Base-by-base conservation (phyloP, 2,888 invertebrate species). In the Pyrrhosoma nymphula region DNA sequence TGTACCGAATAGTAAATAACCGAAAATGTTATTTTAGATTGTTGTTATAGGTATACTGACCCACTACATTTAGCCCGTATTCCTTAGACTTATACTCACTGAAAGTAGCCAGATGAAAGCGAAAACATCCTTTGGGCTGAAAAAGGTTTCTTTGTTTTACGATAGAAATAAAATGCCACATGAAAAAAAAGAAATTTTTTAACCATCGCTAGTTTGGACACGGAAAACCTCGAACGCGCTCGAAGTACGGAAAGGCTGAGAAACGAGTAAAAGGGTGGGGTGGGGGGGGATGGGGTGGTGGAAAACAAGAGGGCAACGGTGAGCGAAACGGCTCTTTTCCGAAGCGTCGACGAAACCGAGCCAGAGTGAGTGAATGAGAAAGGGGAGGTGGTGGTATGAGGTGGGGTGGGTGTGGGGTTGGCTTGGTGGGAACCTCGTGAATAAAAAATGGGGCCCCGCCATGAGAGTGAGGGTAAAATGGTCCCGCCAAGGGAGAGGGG, bases 291-390 rank as follows among this genome's bases (percentile, higher is more conserved):
- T 6, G 12, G 30, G 30, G 14, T 6, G 12, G 30, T 30, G 14
- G 35, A 82, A 82, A 82, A 82, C 82, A 82, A 82, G 82, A 82
- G 82, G 20, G 69, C 69, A n/a, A 69, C n/a, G 69, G 69, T n/a
- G 69, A 82, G 82, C 35, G 82, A 82, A 35, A 82, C 82, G 82
- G 26, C 82, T 82, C 82, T 82, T 82, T 82, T 82, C 82, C 82
- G 82, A 82, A 35, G 82, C 82, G 30, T 35, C 82, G 82, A 82
- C 82, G 35, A 82, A 82, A 82, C 82, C 35, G 82, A 82, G 35
- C 82, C 0, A 82, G 82, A 69, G 69, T 69, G 69, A n/a, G 69
- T 69, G 82, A 82, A 82, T 35, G 82, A 82, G 82, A 35, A 35
- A 35, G 82, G 35, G 18, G 69, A 26, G 69, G 69, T 26, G 69